Percentiles rank a stretch among this genome's conserved stretches.
Conservation (phyloP, 2,113 vertebrate genomes). For the Martes martes region DNA sequence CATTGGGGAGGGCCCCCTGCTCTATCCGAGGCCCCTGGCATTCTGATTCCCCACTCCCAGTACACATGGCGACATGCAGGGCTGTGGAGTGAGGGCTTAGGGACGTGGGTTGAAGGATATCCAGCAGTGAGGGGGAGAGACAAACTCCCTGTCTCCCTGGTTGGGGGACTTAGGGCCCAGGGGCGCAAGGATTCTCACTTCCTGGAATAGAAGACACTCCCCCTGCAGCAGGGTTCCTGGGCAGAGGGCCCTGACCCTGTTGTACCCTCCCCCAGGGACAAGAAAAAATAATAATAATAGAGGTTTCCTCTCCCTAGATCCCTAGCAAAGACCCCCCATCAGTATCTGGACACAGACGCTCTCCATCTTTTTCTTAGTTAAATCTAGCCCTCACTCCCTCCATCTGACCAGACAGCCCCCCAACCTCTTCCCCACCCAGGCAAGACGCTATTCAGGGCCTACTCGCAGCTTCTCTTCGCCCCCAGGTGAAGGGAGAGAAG, state of each 20-base stretch:
- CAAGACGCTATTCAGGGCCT: background rate
- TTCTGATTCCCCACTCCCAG: background rate
- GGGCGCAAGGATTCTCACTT: background rate
- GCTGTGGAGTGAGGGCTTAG: background rate
- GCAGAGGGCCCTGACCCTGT: background rate
- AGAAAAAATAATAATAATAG: background rate
- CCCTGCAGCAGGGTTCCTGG: background rate
- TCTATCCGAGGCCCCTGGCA: background rate
- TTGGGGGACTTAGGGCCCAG: background rate
- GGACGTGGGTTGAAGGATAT: background rate
- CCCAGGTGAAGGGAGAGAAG: background rate
- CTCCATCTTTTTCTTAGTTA: background rate
- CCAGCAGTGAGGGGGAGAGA: background rate
- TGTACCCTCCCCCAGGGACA: background rate
- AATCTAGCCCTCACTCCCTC: background rate
- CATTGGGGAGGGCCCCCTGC: background rate
- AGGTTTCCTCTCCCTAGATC: too few species aligned
- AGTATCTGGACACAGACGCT: background rate
- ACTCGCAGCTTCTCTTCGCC: background rate
- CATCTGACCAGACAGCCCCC: background rate
- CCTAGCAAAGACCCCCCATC: background rate
- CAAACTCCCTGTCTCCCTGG: background rate
- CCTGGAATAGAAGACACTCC: background rate
- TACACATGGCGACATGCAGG: fast-evolving
- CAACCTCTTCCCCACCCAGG: background rate